Base-by-base conservation (phyloP, 2,888 invertebrate genomes). In the Tricholauxania praeusta region DNA sequence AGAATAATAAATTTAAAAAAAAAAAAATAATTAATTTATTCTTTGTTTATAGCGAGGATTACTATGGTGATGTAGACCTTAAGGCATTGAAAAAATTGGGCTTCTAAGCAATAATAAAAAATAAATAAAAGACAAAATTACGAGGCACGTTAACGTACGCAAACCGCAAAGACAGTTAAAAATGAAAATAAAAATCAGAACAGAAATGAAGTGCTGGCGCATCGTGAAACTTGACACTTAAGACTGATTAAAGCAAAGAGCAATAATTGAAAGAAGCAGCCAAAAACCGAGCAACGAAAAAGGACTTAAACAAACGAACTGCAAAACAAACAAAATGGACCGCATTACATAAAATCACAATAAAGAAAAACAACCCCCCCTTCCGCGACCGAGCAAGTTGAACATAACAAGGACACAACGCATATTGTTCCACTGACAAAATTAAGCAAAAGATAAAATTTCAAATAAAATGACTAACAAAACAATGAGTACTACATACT, bases 41-140 rank as follows among this genome's bases (percentile, higher is more conserved):
- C 71, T 66, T 74, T 73, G 75, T 80, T 85, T 86, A 80, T 80
- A 96, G 96, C 89, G 95, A 96, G 90, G 96, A 96, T 89, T 96
- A 96, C 90, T 96, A 96, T 88, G 96, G 96, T 80, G 95, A 95
- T 85, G 93, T 96, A 83, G 96, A 96, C 88, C 90, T 96, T 80
- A 96, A 96, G 89, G 93, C 94, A 74, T 89, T 96, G 84, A 94
- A 93, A 90, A 96, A 96, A 87, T 88, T 93, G 89, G 95, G 94
- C 79, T 86, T 81, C 81, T 86, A 84, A 81, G 64, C 51, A 39
- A 39, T 8, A 39, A 39, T 8, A 6, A 39, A 1, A 39, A 39
- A 39, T 1, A 10, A 39, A 8, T 8, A 39, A 39, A 39, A 39
- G 39, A 39, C 39, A 7, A 10, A 39, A 10, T 7, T 7, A 28